Base-by-base conservation (phyloP, 2,888 invertebrate species). In the Villa cingulata region DNA sequence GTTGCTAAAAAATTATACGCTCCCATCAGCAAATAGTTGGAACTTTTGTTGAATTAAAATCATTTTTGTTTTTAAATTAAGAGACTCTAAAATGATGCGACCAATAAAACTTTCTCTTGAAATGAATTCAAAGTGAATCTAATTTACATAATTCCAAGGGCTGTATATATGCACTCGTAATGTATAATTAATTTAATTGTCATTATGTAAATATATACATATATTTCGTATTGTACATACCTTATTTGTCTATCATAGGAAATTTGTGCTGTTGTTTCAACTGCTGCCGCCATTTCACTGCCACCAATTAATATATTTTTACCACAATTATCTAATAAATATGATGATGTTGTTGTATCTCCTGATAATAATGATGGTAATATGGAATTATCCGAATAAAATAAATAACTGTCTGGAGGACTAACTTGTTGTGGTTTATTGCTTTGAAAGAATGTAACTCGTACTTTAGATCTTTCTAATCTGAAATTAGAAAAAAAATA, bases 371-470 rank as follows among this genome's bases (percentile, higher is more conserved):
- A 60, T 58, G 62, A 63, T 49, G 54, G 50, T 54, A 54, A 50
- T 48, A 54, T 53, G 46, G 45, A 53, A 46, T 60, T 62, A 60
- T 64, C 64, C 52, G 58, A 56, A 52, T 58, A 62, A 52, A 59
- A 58, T 52, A 61, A 56, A 57, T 64, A 59, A 57, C 62, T 64
- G 45, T 66, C 64, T 80, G 79, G 68, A 73, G 80, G 64, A 63
- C 72, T 73, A 61, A 80, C 70, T 70, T 76, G 76, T 73, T 83
- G 80, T 55, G 86, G 85, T 70, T 81, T 78, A 66, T 77, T 83
- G 66, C 83, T 83, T 73, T 86, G 86, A 73, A 81, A 86, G 73
- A 86, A 86, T 57, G 83, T 82, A 62, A 86, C 86, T 59, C 85
- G 81, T 53, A 86, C 86, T 70, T 81, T 83, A 58, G 82, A 81